Evolutionary conservation across 2,113 vertebrate species (phyloP).

Genomic region (Ginglymostoma cirratum): DNA sequence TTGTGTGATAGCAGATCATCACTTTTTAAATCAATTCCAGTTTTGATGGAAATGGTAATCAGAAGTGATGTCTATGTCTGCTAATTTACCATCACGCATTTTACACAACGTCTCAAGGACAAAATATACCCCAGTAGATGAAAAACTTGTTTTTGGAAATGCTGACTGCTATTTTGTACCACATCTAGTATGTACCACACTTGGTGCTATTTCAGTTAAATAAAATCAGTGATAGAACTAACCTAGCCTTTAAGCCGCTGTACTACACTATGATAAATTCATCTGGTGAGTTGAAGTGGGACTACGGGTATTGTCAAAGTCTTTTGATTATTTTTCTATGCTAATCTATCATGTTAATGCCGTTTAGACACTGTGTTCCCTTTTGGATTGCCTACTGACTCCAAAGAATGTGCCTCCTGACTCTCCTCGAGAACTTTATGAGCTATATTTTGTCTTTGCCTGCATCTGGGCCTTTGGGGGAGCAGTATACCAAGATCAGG

Average conservation of each 20-base stretch:
- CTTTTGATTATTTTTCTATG: not conserved
- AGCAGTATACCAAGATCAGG: conserved; percentile 47
- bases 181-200: not conserved
- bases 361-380: conserved; percentile 49
- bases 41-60: not conserved
- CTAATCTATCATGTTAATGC: conserved; percentile 25
- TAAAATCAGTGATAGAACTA: not conserved
- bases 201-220: not conserved
- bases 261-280: not conserved
- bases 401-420: conserved; percentile 52
- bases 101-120: not conserved
- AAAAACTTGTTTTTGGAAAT: not conserved
- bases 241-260: not conserved
- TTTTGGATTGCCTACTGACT: conserved; percentile 54
- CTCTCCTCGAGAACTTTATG: conserved; percentile 48
- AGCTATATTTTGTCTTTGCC: conserved; percentile 55
- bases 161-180: no score
- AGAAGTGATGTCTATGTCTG: not conserved
- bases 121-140: not conserved
- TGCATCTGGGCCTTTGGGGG: conserved; percentile 56
- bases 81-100: not conserved
- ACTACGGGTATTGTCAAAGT: not conserved
- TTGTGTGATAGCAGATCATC: not conserved
- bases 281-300: not conserved
- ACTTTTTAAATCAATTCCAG: not conserved